A percentile compares a stretch with the other conserved stretches of the same genome.
Evolutionary conservation across 2,797 vertebrate species (phyloP).

Genomic region (Channallabes apus): DNA sequence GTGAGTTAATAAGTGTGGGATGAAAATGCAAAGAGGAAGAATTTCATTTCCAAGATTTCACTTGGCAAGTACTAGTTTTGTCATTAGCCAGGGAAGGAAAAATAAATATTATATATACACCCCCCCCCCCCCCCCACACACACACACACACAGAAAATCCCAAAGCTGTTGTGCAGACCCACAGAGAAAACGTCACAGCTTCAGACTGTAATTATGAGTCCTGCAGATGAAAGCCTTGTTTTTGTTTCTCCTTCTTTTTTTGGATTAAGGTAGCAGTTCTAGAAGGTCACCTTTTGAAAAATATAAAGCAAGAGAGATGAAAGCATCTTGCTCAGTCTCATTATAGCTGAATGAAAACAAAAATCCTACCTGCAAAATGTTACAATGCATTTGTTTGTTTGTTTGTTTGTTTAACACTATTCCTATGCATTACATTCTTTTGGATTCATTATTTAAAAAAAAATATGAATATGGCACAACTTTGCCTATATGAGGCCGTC

Average conservation of each 20-base stretch:
- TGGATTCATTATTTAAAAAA: background rate
- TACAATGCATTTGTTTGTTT: background rate
- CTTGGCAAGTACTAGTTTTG: slow-evolving; percentile 57
- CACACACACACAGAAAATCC: too few species aligned
- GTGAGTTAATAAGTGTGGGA: slow-evolving; percentile 21
- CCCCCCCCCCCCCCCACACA: too few species aligned
- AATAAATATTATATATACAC: slow-evolving; percentile 59
- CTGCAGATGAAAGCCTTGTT: slow-evolving; percentile 63
- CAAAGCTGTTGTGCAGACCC: slow-evolving; percentile 60
- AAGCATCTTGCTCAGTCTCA: slow-evolving; percentile 43
- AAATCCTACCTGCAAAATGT: slow-evolving; percentile 48
- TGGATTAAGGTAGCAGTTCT: slow-evolving; percentile 57
- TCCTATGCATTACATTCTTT: too few species aligned
- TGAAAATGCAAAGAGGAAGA: slow-evolving; percentile 40
- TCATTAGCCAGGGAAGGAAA: slow-evolving; percentile 62
- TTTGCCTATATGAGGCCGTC: background rate
- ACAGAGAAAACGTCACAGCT: slow-evolving; percentile 60
- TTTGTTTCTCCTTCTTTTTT: slow-evolving; percentile 38
- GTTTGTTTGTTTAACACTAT: too few species aligned
- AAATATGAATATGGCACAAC: background rate
- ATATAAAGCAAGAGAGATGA: slow-evolving; percentile 51
- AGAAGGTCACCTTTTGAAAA: slow-evolving; percentile 61
- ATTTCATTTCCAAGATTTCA: slow-evolving; percentile 65
- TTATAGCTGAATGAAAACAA: slow-evolving; percentile 25
- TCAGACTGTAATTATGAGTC: slow-evolving; percentile 64